phyloP scores from a whole-genome alignment of 2,888 invertebrate species.

The Monochamus alternatus region DNA sequence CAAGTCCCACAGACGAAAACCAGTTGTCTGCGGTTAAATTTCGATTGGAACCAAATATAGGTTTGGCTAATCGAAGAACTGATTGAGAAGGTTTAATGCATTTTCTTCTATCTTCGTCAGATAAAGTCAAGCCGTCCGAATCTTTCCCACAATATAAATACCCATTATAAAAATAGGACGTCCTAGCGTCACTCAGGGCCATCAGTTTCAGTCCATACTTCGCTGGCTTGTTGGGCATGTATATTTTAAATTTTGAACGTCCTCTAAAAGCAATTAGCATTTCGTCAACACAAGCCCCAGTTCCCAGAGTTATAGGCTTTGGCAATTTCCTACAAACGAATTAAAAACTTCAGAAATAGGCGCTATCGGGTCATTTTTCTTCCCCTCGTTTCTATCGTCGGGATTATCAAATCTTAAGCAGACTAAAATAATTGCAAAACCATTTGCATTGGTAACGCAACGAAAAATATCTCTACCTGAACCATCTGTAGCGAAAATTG shows the following conservation, averaged over 20 bases:
- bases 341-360: too few relatives aligned
- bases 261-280: conserved; percentile 11
- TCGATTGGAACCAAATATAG: conserved; percentile 14
- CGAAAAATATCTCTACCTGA: conserved; percentile 7
- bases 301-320: background rate
- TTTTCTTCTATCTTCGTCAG: conserved; percentile 4
- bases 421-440: background rate
- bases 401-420: conserved; percentile 1
- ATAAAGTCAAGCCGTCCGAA: background rate
- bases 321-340: background rate
- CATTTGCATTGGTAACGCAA: background rate
- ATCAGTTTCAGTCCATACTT: too few relatives aligned
- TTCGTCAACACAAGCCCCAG: conserved; percentile 1
- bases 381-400: conserved; percentile 1
- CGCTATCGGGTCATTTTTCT: background rate
- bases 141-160: too few relatives aligned
- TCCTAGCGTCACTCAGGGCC: too few relatives aligned
- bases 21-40: conserved; percentile 35
- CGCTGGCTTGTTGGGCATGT: too few relatives aligned
- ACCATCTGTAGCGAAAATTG: conserved; percentile 11
- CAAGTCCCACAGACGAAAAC: conserved; percentile 34
- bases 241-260: too few relatives aligned
- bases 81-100: background rate
- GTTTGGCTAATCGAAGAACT: conserved; percentile 8
- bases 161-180: too few relatives aligned